These are phyloP conservation scores for Polyodon spathula DNA, from an alignment of 2,113 vertebrate species.

Conservation along the genomic window DNA sequence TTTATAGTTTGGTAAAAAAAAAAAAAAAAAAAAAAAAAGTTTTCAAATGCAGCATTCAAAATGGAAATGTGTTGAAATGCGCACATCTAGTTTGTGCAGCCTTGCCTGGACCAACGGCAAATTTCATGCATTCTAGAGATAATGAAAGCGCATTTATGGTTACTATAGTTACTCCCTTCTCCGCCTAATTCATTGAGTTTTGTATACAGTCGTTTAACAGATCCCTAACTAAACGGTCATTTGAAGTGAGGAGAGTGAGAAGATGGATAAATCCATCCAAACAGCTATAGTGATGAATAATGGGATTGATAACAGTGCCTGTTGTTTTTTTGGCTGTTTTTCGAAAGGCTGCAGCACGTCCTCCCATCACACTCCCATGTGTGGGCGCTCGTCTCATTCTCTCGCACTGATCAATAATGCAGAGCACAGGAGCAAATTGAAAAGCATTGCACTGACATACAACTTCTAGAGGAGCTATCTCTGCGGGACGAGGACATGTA, in stretches of 20 bases:
- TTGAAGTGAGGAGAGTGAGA: not conserved
- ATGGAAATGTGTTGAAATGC: not conserved
- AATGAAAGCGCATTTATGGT: conserved; percentile 3
- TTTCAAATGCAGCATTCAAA: not conserved
- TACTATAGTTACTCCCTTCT: conserved; percentile 13
- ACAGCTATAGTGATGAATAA: not conserved
- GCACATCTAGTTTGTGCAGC: not conserved
- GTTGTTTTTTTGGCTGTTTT: conserved; percentile 11
- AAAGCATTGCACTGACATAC: conserved; percentile 1
- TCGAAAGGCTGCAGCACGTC: conserved; percentile 19
- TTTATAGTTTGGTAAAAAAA: not conserved
- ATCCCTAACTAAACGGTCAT: not conserved
- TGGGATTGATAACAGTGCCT: conserved; percentile 16
- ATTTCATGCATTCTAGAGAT: not conserved
- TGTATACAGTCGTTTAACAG: not conserved
- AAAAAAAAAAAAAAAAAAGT: too few relatives aligned
- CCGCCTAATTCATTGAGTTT: not conserved
- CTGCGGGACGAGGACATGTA: too few relatives aligned
- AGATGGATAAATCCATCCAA: not conserved
- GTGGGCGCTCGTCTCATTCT: not conserved
- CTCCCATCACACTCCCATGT: conserved; percentile 9
- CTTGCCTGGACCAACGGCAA: not conserved
- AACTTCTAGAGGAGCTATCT: too few relatives aligned
- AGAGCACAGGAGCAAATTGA: not conserved
- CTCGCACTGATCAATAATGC: not conserved